Base-by-base conservation (phyloP, 1,140 invertebrate species). In the Philotrypesis tridentata region DNA sequence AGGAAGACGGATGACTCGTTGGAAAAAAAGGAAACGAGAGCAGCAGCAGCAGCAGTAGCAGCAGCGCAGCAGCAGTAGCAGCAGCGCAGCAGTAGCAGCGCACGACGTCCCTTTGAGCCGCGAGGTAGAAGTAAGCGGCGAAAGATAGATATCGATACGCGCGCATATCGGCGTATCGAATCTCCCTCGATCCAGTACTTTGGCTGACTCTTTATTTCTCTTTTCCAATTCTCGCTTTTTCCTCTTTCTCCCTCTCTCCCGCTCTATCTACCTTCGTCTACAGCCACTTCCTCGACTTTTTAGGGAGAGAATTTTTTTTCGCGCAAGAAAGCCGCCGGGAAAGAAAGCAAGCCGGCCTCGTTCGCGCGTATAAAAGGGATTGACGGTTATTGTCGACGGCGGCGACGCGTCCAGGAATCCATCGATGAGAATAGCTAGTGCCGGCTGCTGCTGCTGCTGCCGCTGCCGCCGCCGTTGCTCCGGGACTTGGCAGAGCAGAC, bases 351-450 rank as follows among this genome's bases (percentile, higher is more conserved):
- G 23, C 3, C 61, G 21, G 67, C 27, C 63, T 65, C 21, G 21
- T 70, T 70, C 67, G 21, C 70, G 37, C 70, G 70, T 8, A 43
- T 25, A 80, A 82, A 72, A 14, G 33, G 63, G 60, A 37, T 48
- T 60, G 65, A 43, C 21, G 27, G n/a, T 68, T 48, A 48, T 65
- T 78, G 76, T 67, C n/a, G 76, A 55, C 21, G 33, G 21, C 48
- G 48, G 48, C 48, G 40, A 14, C 60, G 60, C 60, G 25, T 65
- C 23, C 61, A 29, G 61, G 61, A 65, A 65, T 65, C 40, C 43
- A 68, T 79, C 33, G 25, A 14, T n/a, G n/a, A 25, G 63, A 65
- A 55, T 55, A 14, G 40, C 40, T 43, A 43, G 12, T 14, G 40
- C 33, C 8, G 33, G 12, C 40, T 21, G 3, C 25, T 63, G 61